These are phyloP conservation scores for Caenorhabditis brenneri DNA, from an alignment of 1,140 invertebrate genomes.

Conservation along the genomic window DNA sequence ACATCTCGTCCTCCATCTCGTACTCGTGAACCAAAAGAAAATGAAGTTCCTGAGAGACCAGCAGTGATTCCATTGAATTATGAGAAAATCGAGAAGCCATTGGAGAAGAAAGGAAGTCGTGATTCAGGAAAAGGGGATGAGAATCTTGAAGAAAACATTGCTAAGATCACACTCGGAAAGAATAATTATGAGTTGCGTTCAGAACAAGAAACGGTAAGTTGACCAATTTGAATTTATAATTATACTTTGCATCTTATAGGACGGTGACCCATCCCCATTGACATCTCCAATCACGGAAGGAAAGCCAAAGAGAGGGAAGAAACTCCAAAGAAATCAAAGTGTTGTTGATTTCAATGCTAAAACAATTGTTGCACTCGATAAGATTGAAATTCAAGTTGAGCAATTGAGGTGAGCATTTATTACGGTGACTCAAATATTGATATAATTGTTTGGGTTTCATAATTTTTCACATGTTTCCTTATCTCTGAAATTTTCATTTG, in stretches of 20 bases:
- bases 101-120: constrained; percentile 23
- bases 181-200: constrained; percentile 23
- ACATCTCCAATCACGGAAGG: constrained; percentile 32
- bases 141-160: constrained; percentile 7
- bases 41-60: constrained; percentile 12
- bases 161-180: constrained; percentile 11
- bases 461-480: background rate
- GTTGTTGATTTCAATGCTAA: constrained; percentile 23
- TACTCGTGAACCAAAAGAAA: constrained; percentile 22
- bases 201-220: constrained; percentile 14
- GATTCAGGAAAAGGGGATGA: constrained; percentile 23
- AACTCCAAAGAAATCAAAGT: constrained; percentile 28
- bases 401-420: constrained; percentile 11
- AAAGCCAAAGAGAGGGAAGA: constrained; percentile 26
- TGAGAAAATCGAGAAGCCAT: background rate
- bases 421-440: background rate
- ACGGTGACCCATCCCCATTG: constrained; percentile 27
- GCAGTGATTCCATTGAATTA: constrained; percentile 17
- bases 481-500: background rate
- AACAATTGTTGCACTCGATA: constrained; percentile 19
- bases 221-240: background rate
- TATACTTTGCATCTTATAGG: background rate
- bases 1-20: constrained; percentile 20
- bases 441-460: background rate
- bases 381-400: constrained; percentile 14